These are phyloP conservation scores for Girardinichthys multiradiatus DNA, from an alignment of 2,113 vertebrate genomes.

Conservation along the genomic window DNA sequence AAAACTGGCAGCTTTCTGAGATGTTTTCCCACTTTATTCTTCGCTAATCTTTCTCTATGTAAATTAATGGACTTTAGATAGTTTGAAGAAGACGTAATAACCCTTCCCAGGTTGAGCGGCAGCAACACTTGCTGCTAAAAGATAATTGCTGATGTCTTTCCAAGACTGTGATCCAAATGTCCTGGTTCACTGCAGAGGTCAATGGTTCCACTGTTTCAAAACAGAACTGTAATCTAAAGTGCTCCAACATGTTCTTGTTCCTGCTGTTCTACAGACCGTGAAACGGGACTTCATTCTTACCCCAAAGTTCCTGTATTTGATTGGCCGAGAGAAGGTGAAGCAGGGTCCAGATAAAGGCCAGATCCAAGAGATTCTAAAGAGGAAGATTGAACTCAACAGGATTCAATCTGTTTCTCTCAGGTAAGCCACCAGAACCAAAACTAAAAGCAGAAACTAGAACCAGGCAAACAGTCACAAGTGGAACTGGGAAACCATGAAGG, in stretches of 20 bases:
- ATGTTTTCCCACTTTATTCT: too few relatives aligned
- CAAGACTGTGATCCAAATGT: not conserved
- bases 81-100: too few relatives aligned
- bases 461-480: too few relatives aligned
- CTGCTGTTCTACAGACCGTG: conserved; percentile 65
- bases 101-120: too few relatives aligned
- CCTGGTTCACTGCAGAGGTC: not conserved
- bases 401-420: conserved; percentile 85
- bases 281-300: conserved; percentile 86
- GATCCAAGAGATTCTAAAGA: conserved; percentile 84
- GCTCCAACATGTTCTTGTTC: not conserved
- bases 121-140: too few relatives aligned
- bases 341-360: conserved; percentile 86
- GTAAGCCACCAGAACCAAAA: conserved; percentile 52
- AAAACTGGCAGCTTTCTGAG: too few relatives aligned
- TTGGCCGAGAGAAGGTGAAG: conserved; percentile 87
- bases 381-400: conserved; percentile 82
- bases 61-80: too few relatives aligned
- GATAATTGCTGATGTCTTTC: too few relatives aligned
- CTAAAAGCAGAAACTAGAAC: not conserved
- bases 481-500: too few relatives aligned
- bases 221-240: too few relatives aligned
- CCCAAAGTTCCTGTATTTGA: conserved; percentile 84
- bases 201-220: not conserved
- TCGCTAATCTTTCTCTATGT: too few relatives aligned